Base-by-base conservation (phyloP, 2,797 vertebrate genomes). In the Botia kubotai region DNA sequence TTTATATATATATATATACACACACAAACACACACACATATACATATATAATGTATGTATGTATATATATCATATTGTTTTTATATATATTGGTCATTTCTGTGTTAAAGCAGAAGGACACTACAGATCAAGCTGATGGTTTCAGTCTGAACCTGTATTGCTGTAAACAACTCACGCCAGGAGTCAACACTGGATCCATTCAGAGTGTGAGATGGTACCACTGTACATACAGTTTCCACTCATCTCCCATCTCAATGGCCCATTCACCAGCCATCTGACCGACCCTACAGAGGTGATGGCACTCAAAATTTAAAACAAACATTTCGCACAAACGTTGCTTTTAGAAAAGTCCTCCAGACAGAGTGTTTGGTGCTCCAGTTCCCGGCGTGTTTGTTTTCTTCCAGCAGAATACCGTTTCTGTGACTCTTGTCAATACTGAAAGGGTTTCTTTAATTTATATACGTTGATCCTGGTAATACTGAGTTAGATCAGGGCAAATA, bases 221-320 rank as follows among this genome's bases (percentile, higher is more conserved):
- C 77, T 71, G 82, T 71, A 75, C 65, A 26, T 72, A 62, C 72
- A 75, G 82, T 73, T 68, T 72, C 33, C 73, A 79, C 17, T 8
- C 80, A 39, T 29, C 29, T 29, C 52, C 3, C 1, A 50, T 57
- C 80, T 86, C 71, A 86, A 81, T 72, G 82, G 50, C n/a, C 62
- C 71, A 75, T 85, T 85, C 82, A 78, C 21, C 72, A 79, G 8
- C 29, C 63, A 60, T 16, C 52, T 43, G 73, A 52, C 13, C 17
- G 19, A 19, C 58, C 21, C 10, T 23, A 23, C 39, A 67, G 65
- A 46, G 75, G 78, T 66, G 73, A 50, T 46, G 58, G 19, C 29
- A 3, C 52, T 62, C 50, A 33, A 39, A 14, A n/a, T 68, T 74
- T 74, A 39, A 60, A 43, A 50, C 70, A 69, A 79, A 63, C 53